Evolutionary conservation across 92 coral and sea anemone genomes (phyloP).

Genomic region (Porites lobata): DNA sequence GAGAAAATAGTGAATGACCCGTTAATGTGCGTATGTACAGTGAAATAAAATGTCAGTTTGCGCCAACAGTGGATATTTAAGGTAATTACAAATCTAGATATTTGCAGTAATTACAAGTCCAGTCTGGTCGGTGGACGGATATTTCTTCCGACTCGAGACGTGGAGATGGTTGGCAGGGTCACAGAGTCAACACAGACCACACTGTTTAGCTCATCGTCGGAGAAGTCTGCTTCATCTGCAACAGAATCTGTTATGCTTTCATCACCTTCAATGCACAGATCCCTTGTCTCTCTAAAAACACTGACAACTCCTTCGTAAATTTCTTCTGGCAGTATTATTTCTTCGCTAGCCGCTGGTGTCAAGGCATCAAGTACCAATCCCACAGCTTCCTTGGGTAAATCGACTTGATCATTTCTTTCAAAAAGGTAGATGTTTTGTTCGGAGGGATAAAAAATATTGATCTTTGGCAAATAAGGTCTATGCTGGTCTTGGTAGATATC

Average conservation of each 20-base stretch:
- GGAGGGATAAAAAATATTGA: slow-evolving; percentile 22
- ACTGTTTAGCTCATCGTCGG: slow-evolving; percentile 15
- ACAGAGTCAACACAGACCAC: slow-evolving; percentile 40
- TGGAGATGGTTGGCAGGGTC: slow-evolving; percentile 24
- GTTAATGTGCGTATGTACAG: too few species aligned
- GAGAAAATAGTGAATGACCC: too few species aligned
- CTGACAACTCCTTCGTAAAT: neutral
- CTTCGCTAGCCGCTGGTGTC: neutral
- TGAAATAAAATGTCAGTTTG: too few species aligned
- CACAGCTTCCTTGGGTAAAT: slow-evolving; percentile 13
- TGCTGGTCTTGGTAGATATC: slow-evolving; percentile 24
- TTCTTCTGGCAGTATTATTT: slow-evolving; percentile 21
- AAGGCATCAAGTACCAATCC: slow-evolving; percentile 3
- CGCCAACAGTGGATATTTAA: too few species aligned
- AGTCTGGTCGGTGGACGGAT: slow-evolving; percentile 54
- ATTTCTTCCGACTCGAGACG: slow-evolving; percentile 45
- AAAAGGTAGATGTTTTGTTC: slow-evolving; percentile 11
- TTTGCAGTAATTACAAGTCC: slow-evolving; percentile 33
- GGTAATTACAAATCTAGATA: too few species aligned
- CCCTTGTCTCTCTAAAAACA: slow-evolving; percentile 8
- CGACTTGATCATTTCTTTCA: slow-evolving; percentile 1
- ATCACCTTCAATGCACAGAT: slow-evolving; percentile 14
- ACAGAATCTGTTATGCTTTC: neutral
- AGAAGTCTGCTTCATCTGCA: neutral
- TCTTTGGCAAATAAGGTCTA: slow-evolving; percentile 8